Conservation (phyloP, 2,888 invertebrate species). For the Mythimna impura region DNA sequence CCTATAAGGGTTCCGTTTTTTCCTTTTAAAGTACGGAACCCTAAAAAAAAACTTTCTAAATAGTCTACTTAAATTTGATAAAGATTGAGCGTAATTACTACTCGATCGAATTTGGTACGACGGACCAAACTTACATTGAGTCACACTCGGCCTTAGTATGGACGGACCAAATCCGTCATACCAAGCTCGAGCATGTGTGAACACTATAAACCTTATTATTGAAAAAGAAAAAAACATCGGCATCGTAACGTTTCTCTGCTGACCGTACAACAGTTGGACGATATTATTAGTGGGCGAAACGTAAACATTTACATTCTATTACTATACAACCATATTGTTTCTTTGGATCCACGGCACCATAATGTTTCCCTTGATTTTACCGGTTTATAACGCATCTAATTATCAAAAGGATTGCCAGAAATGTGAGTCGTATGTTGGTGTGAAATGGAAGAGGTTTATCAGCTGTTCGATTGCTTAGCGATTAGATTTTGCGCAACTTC, state of each 20-base stretch:
- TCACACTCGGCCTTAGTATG: too few relatives aligned
- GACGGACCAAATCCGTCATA: too few relatives aligned
- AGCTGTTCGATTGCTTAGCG: neutral
- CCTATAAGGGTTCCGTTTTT: too few relatives aligned
- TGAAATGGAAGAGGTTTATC: neutral
- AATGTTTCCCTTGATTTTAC: conserved; percentile 44
- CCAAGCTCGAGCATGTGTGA: too few relatives aligned
- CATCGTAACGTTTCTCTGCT: conserved; percentile 13
- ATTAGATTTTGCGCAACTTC: neutral
- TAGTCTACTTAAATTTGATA: too few relatives aligned
- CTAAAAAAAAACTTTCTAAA: too few relatives aligned
- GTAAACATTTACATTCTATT: conserved; percentile 64
- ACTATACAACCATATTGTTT: conserved; percentile 52
- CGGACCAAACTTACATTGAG: too few relatives aligned
- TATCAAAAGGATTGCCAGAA: conserved; percentile 23
- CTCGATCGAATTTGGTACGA: too few relatives aligned
- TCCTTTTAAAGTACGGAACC: too few relatives aligned
- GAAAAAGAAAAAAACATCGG: neutral
- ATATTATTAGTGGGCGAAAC: conserved; percentile 47
- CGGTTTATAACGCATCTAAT: conserved; percentile 38
- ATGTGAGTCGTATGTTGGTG: conserved; percentile 1
- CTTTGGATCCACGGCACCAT: conserved; percentile 19
- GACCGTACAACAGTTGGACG: conserved; percentile 54
- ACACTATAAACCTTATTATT: neutral
- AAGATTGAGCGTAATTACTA: too few relatives aligned